These are phyloP conservation scores for Halcyon chelicuti DNA, from an alignment of 2,797 vertebrate genomes.

Conservation along the genomic window DNA sequence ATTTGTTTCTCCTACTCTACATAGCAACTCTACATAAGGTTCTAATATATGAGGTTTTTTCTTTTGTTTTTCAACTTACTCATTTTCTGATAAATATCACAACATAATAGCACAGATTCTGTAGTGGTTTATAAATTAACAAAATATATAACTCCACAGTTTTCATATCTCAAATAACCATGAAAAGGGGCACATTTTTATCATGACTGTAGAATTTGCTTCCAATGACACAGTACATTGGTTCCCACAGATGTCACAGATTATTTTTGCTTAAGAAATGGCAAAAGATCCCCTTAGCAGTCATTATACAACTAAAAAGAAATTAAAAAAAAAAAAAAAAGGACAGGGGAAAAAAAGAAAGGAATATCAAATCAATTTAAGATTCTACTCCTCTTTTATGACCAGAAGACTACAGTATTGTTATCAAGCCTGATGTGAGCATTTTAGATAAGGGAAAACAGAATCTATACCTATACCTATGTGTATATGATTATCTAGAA, in stretches of 20 bases:
- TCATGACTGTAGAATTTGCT: background rate
- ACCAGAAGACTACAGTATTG: background rate
- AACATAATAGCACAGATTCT: background rate
- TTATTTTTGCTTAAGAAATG: background rate
- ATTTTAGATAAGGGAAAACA: background rate
- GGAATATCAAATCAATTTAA: background rate
- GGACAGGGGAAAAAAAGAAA: background rate
- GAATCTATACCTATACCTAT: background rate
- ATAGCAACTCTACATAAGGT: background rate
- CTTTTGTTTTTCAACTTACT: background rate
- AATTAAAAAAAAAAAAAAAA: background rate
- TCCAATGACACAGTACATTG: background rate
- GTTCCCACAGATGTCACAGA: background rate
- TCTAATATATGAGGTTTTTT: background rate
- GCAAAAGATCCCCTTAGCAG: background rate
- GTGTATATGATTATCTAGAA: background rate
- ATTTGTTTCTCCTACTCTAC: background rate
- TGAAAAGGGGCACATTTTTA: background rate
- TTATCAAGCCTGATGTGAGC: background rate
- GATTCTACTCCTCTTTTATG: background rate
- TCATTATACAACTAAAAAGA: background rate
- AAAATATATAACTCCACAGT: background rate
- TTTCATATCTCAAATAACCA: background rate
- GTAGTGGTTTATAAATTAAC: background rate
- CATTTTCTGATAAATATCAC: background rate